These are phyloP conservation scores for Mylabris phalerata DNA, from an alignment of 1,140 invertebrate species.

Conservation along the genomic window DNA sequence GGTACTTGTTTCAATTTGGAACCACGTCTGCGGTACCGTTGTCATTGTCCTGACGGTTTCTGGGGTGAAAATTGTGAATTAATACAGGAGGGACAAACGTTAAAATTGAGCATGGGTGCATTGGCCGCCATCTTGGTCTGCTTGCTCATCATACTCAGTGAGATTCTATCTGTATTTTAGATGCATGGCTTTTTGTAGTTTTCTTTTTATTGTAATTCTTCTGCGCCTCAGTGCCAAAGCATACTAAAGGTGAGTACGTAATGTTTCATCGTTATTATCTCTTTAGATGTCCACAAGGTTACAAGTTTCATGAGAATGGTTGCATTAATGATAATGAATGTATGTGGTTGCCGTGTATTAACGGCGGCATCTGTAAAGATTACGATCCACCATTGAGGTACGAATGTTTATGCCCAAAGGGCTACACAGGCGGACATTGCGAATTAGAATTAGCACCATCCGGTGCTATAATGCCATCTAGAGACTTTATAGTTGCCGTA, in stretches of 20 bases:
- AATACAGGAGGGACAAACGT: conserved; percentile 83
- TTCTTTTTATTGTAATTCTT: not conserved
- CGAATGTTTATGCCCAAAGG: conserved; percentile 65
- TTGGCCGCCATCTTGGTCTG: conserved; percentile 89
- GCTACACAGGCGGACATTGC: conserved; percentile 72
- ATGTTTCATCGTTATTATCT: conserved; percentile 11
- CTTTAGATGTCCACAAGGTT: conserved; percentile 65
- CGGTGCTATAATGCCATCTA: conserved; percentile 69
- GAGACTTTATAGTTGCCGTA: conserved; percentile 77
- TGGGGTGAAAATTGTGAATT: conserved; percentile 91
- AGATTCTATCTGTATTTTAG: conserved; percentile 39
- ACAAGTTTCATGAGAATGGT: conserved; percentile 51
- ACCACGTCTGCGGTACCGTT: conserved; percentile 72
- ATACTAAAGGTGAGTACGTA: conserved; percentile 23
- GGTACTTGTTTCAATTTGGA: conserved; percentile 85
- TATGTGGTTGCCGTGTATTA: conserved; percentile 58
- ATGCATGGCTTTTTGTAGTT: not conserved
- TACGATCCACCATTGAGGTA: conserved; percentile 62
- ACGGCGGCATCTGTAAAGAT: conserved; percentile 66
- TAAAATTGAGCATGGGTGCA: conserved; percentile 89
- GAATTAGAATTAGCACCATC: conserved; percentile 65
- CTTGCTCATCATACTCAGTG: conserved; percentile 89
- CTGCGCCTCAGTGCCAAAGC: conserved; percentile 28
- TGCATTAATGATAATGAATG: conserved; percentile 76
- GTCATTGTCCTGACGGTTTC: conserved; percentile 83